phyloP scores from a whole-genome alignment of 2,888 invertebrate species.

The Rhaphigaster nebulosa region DNA sequence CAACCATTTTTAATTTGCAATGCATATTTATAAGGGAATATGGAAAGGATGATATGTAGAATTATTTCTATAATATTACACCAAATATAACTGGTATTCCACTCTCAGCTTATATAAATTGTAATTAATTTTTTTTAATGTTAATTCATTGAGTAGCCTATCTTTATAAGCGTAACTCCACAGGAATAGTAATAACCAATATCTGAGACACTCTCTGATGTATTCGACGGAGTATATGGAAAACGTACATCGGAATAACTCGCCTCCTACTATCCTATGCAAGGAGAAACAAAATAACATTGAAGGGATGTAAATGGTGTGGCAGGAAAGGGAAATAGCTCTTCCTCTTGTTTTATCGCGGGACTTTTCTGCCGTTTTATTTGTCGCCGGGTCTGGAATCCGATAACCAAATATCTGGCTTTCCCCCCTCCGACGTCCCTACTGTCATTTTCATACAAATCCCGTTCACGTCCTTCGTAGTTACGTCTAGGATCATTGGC shows the following conservation, averaged over 20 bases:
- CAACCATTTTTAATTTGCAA: too few species aligned
- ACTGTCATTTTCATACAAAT: not conserved
- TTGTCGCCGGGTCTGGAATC: conserved; percentile 1
- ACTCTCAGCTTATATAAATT: too few species aligned
- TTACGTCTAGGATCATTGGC: not conserved
- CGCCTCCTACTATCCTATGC: not conserved
- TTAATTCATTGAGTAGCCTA: too few species aligned
- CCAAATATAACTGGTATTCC: too few species aligned
- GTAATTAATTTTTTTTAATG: too few species aligned
- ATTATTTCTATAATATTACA: too few species aligned
- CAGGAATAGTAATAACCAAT: not conserved
- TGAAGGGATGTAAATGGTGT: conserved; percentile 24
- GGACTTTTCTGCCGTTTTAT: conserved; percentile 21
- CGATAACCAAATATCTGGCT: conserved; percentile 40
- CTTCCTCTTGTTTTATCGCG: conserved; percentile 31
- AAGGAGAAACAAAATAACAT: conserved; percentile 41
- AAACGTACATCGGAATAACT: not conserved
- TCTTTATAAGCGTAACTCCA: too few species aligned
- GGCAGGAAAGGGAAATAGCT: not conserved
- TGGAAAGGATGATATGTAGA: too few species aligned
- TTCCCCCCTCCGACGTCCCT: not conserved
- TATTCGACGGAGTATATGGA: not conserved
- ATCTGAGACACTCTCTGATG: not conserved
- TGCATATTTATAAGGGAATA: too few species aligned
- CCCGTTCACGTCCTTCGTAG: not conserved